Percentiles rank a stretch among this genome's conserved stretches.
Conservation (phyloP, 2,888 invertebrate genomes). For the Sminthurides aquaticus region DNA sequence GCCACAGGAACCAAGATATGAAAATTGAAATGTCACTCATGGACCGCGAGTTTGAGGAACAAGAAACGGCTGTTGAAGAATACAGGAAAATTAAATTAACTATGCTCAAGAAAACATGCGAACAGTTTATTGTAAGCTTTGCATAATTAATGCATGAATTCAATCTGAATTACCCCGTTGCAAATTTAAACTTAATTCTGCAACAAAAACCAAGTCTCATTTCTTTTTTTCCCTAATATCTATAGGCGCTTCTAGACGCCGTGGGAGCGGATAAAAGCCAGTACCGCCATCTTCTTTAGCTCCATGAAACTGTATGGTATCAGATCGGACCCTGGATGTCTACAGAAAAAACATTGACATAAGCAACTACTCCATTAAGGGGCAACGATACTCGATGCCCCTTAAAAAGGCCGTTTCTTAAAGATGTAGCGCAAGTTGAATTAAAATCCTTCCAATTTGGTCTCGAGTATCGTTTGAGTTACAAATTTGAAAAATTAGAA, state of each 20-base stretch:
- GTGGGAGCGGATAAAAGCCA: slow-evolving; percentile 12
- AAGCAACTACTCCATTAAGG: no score
- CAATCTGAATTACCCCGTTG: background rate
- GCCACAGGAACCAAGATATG: slow-evolving; percentile 7
- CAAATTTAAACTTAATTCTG: no score
- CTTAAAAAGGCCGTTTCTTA: no score
- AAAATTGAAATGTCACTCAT: slow-evolving; percentile 8
- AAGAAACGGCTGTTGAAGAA: background rate
- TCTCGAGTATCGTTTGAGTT: no score
- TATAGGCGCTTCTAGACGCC: slow-evolving; percentile 8
- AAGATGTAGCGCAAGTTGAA: no score
- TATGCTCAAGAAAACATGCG: slow-evolving; percentile 7
- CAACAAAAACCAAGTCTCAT: background rate
- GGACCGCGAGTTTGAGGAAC: slow-evolving; percentile 7
- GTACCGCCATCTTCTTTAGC: slow-evolving; percentile 17
- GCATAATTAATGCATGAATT: background rate
- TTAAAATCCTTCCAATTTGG: no score
- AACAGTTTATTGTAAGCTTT: slow-evolving; percentile 11
- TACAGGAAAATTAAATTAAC: slow-evolving; percentile 1
- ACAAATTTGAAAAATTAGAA: no score
- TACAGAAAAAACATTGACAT: no score
- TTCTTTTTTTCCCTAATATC: background rate
- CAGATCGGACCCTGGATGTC: no score
- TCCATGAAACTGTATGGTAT: no score
- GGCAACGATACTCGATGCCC: no score